A percentile compares a stretch with the other conserved stretches of the same genome.
Conservation (phyloP, 1,140 invertebrate genomes). For the Portunus trituberculatus region DNA sequence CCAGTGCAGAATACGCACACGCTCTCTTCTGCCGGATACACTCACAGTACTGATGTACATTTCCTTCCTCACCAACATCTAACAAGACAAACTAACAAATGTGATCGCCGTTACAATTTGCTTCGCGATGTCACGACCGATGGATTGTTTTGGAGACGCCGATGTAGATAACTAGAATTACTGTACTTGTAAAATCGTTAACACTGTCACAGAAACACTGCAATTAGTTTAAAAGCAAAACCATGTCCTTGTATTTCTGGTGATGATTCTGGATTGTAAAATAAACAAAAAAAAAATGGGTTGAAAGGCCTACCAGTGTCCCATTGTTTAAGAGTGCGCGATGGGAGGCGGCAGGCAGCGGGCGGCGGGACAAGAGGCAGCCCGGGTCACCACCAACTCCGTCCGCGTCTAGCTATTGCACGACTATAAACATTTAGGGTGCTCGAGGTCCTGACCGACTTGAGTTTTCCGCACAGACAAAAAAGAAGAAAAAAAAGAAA, state of each 20-base stretch:
- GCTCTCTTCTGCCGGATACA: neutral
- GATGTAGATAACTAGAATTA: neutral
- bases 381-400: neutral
- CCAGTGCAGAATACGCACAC: neutral
- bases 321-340: neutral
- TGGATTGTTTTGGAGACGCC: neutral
- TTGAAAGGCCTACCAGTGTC: conserved; percentile 24
- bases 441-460: neutral
- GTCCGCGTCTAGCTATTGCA: conserved; percentile 54
- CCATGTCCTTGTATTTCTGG: neutral
- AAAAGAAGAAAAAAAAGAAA: conserved; percentile 28
- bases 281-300: neutral
- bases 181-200: neutral
- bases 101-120: neutral
- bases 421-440: conserved; percentile 71
- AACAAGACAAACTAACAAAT: neutral
- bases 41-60: neutral
- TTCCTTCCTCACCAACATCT: neutral
- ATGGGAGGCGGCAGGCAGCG: neutral
- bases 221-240: neutral
- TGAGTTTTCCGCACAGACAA: neutral
- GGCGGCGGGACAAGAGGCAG: neutral
- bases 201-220: neutral
- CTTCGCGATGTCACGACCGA: neutral
- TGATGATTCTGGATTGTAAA: neutral